Percentiles rank a stretch among this genome's conserved stretches.
phyloP scores from a whole-genome alignment of 2,888 invertebrate genomes.

The Hydraecia micacea region DNA sequence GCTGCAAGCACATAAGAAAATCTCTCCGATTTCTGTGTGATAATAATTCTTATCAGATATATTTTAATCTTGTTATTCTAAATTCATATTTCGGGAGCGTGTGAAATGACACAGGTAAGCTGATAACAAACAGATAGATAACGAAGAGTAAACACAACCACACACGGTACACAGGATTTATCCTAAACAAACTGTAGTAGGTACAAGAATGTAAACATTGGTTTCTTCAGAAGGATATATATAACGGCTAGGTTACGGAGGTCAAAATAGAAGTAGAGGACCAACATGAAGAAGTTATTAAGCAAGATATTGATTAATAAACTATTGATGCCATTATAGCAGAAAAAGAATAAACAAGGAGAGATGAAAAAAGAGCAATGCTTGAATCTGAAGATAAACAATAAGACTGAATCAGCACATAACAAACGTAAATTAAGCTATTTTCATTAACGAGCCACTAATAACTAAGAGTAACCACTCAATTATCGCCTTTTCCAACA shows the following conservation, averaged over 20 bases:
- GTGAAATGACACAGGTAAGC: constrained; percentile 47
- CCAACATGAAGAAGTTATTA: not conserved
- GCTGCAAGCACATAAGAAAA: not conserved
- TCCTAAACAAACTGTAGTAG: constrained; percentile 50
- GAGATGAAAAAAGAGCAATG: not conserved
- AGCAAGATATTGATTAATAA: not conserved
- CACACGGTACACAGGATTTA: constrained; percentile 15
- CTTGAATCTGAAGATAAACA: not conserved
- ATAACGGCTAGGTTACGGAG: not conserved
- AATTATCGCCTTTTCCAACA: constrained; percentile 41
- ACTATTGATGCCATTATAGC: not conserved
- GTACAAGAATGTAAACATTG: not conserved
- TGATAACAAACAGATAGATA: constrained; percentile 55
- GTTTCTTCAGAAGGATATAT: not conserved
- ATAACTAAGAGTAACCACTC: constrained; percentile 23
- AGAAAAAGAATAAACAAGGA: not conserved
- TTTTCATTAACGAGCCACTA: constrained; percentile 32
- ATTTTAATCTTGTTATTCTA: constrained; percentile 39
- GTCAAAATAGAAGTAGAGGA: not conserved
- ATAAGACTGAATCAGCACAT: not conserved
- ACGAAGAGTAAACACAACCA: constrained; percentile 44
- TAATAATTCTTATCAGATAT: constrained; percentile 25
- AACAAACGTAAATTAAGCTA: constrained; percentile 8
- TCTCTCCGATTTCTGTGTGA: constrained; percentile 6
- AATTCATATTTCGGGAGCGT: constrained; percentile 54